Percentiles rank a stretch among this genome's conserved stretches.
Conservation (phyloP, 2,113 vertebrate genomes). For the Hydrolagus affinis region DNA sequence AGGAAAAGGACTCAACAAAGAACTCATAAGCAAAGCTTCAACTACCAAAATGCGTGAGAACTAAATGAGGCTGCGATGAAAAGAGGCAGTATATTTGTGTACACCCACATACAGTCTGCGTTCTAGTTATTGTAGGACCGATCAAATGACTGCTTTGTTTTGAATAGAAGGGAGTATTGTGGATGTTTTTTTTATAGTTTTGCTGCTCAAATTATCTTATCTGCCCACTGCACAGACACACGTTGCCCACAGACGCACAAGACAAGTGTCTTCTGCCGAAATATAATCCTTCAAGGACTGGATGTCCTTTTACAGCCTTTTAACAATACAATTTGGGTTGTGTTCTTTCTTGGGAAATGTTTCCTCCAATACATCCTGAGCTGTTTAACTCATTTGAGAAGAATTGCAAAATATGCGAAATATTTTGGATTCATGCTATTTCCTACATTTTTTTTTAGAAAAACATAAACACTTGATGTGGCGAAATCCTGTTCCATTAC, state of each 20-base stretch:
- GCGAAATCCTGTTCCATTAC: no score
- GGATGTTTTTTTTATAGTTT: neutral
- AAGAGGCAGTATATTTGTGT: neutral
- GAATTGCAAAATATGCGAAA: no score
- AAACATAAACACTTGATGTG: no score
- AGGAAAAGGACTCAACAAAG: neutral
- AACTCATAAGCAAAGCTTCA: neutral
- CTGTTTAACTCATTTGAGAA: no score
- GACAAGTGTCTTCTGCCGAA: neutral
- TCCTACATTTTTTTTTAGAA: no score
- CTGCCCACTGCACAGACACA: neutral
- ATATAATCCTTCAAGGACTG: neutral
- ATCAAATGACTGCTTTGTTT: constrained; percentile 5
- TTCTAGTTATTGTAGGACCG: neutral
- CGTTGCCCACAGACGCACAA: neutral
- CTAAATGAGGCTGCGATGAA: neutral
- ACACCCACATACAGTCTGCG: neutral
- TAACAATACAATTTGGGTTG: neutral
- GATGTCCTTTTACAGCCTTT: neutral
- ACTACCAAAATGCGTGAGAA: neutral
- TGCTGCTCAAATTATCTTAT: neutral
- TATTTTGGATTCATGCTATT: no score
- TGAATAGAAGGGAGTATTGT: neutral
- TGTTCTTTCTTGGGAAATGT: neutral
- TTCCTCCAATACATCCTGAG: neutral